A percentile compares a stretch with the other conserved stretches of the same genome.
phyloP scores from a whole-genome alignment of 2,113 vertebrate genomes.

The Hydropotes inermis region DNA sequence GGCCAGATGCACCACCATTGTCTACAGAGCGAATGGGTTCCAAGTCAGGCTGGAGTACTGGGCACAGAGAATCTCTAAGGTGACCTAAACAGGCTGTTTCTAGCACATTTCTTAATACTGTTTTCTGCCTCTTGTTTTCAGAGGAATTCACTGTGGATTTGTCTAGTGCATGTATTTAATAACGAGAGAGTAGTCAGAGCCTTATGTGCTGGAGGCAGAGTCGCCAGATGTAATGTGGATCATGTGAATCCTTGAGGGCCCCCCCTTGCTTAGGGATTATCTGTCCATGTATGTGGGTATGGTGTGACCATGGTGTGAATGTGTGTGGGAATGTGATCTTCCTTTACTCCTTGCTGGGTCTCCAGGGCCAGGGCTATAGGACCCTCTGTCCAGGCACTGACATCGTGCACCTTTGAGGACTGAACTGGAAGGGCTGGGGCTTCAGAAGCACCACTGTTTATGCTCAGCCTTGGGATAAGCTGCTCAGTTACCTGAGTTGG shows the following conservation, averaged over 20 bases:
- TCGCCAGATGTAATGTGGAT: constrained; percentile 67
- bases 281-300: background rate
- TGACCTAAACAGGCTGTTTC: background rate
- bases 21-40: background rate
- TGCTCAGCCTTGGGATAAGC: background rate
- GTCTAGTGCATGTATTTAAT: constrained; percentile 72
- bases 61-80: background rate
- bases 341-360: background rate
- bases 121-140: background rate
- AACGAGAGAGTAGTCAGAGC: constrained; percentile 63
- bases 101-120: background rate
- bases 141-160: constrained; percentile 61
- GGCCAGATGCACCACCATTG: background rate
- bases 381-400: background rate
- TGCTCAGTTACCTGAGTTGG: background rate
- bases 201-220: constrained; percentile 73
- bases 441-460: background rate
- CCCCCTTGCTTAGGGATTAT: background rate
- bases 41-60: background rate
- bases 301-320: background rate
- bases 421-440: background rate
- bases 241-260: constrained; percentile 48
- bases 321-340: background rate
- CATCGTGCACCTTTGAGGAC: background rate
- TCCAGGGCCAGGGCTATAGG: background rate